Percentiles rank a stretch among this genome's conserved stretches.
These are phyloP conservation scores for Ameiurus melas DNA, from an alignment of 2,113 vertebrate species.

Conservation along the genomic window DNA sequence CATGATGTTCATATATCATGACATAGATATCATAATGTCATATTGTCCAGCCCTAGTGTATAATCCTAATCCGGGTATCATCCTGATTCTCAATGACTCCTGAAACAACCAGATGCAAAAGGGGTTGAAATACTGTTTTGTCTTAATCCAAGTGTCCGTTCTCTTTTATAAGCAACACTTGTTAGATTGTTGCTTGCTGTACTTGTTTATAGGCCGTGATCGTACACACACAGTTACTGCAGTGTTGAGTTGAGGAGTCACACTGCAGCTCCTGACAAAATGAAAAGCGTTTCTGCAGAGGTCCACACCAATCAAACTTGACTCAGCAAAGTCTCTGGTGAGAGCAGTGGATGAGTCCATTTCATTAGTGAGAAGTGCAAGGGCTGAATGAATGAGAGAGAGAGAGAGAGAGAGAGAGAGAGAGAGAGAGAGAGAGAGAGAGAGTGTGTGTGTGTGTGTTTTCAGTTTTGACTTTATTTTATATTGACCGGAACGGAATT, in stretches of 20 bases:
- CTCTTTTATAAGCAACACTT: not conserved
- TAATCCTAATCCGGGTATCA: not conserved
- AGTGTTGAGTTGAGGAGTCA: not conserved
- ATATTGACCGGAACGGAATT: not conserved
- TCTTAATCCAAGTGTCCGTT: not conserved
- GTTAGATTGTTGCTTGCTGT: not conserved
- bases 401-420: not conserved
- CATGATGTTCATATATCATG: not conserved
- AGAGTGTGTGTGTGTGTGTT: not conserved
- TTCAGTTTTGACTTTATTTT: too few species aligned
- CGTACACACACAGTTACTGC: too few species aligned
- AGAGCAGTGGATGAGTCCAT: constrained; percentile 10
- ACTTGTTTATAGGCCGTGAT: not conserved
- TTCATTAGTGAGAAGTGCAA: constrained; percentile 26
- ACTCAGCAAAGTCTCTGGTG: not conserved
- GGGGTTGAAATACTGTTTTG: not conserved
- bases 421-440: too few species aligned
- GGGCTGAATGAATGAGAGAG: too few species aligned
- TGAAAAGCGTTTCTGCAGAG: constrained; percentile 34
- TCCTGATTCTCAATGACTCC: not conserved
- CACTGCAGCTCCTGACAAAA: not conserved
- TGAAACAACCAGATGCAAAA: not conserved
- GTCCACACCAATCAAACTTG: constrained; percentile 37
- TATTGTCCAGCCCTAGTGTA: not conserved
- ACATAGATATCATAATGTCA: not conserved